Percentiles rank a stretch among this genome's conserved stretches.
Evolutionary conservation across 2,888 invertebrate genomes (phyloP).

Genomic region (Netelia melanura): DNA sequence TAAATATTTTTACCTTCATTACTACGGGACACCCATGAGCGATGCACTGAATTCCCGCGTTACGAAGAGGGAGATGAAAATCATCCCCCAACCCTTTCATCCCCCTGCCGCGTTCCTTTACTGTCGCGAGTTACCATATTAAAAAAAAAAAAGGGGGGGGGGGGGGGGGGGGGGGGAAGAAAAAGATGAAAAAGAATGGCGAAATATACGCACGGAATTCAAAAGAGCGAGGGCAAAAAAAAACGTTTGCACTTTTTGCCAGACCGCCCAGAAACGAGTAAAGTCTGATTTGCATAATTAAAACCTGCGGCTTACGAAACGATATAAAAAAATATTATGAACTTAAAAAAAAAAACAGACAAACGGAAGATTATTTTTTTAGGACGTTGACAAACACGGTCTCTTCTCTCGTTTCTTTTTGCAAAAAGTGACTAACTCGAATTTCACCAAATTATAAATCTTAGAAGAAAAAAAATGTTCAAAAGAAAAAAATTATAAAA

Average conservation of each 20-base stretch:
- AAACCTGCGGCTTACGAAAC: not conserved
- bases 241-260: not conserved
- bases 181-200: not conserved
- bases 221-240: conserved; percentile 21
- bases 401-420: too few species aligned
- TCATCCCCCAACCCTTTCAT: not conserved
- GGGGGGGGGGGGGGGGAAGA: not conserved
- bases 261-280: not conserved
- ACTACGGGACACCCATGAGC: not conserved
- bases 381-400: too few species aligned
- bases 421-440: too few species aligned
- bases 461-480: too few species aligned
- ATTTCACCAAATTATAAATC: too few species aligned
- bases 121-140: conserved; percentile 32
- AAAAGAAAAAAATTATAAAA: too few species aligned
- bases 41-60: conserved; percentile 39
- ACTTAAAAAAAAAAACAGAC: not conserved
- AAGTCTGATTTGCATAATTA: not conserved
- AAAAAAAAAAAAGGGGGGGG: not conserved
- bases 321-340: not conserved
- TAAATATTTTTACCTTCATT: conserved; percentile 53
- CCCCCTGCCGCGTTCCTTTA: not conserved
- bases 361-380: too few species aligned
- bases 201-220: conserved; percentile 28
- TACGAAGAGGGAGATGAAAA: conserved; percentile 15